Conservation (phyloP, 2,797 vertebrate species). For the Momotus momota region DNA sequence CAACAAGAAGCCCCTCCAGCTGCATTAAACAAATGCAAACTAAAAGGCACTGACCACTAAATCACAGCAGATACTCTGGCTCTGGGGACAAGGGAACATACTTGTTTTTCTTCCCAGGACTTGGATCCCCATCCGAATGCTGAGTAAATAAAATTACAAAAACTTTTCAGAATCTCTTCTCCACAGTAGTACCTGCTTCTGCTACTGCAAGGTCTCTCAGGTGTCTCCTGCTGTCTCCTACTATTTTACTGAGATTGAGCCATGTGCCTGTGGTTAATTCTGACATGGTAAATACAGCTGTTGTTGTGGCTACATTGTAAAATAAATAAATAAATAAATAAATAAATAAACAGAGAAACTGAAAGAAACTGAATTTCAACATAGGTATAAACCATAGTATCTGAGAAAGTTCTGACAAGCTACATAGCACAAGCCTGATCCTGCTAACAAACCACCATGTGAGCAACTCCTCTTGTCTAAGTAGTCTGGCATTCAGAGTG, state of each 20-base stretch:
- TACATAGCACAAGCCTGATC: neutral
- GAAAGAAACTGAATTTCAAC: neutral
- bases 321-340: neutral
- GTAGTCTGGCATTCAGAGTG: conserved; percentile 19
- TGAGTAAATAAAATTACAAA: neutral
- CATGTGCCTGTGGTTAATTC: neutral
- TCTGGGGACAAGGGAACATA: neutral
- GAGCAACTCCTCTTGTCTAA: conserved; percentile 13
- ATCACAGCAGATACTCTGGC: neutral
- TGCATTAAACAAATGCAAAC: neutral
- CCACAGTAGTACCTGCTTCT: neutral
- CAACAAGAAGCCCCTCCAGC: neutral
- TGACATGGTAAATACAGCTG: neutral
- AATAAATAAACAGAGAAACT: neutral
- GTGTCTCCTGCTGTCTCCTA: neutral
- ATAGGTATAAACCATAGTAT: neutral
- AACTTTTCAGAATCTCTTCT: neutral
- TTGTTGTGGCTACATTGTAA: neutral
- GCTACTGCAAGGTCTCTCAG: neutral
- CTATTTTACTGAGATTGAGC: neutral
- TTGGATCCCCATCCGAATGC: neutral
- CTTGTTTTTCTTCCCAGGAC: neutral
- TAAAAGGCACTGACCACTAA: neutral
- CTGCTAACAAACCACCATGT: neutral
- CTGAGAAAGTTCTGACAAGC: neutral